Conservation (phyloP, 1,140 invertebrate species). For the Bombus haemorrhoidalis region DNA sequence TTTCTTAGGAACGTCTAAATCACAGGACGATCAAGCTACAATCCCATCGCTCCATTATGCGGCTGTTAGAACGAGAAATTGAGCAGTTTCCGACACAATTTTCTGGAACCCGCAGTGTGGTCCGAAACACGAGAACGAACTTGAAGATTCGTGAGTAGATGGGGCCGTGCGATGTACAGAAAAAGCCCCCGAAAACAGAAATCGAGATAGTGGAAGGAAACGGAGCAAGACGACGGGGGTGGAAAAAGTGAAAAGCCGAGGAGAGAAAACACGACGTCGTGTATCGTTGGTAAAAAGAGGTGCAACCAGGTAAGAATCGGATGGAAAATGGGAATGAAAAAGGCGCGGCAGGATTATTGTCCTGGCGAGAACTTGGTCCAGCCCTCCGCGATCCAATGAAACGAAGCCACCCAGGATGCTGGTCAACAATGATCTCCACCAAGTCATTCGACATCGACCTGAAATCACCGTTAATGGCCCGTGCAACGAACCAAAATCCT, state of each 20-base stretch:
- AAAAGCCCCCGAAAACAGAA: conserved; percentile 1
- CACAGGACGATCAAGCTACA: background rate
- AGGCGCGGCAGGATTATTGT: conserved; percentile 36
- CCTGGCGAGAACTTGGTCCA: conserved; percentile 26
- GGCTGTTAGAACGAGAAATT: conserved; percentile 64
- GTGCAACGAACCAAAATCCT: conserved; percentile 28
- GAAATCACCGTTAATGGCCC: conserved; percentile 49
- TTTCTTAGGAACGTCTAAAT: conserved; percentile 55
- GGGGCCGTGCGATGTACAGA: conserved; percentile 29
- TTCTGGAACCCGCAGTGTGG: conserved; percentile 52
- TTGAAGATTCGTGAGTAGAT: conserved; percentile 37
- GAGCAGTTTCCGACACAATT: conserved; percentile 57
- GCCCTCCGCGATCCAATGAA: conserved; percentile 30
- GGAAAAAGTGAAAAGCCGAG: conserved; percentile 10
- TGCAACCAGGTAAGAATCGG: conserved; percentile 36
- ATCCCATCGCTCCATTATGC: conserved; percentile 56
- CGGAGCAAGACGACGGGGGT: background rate
- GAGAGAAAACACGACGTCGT: conserved; percentile 40
- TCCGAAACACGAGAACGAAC: conserved; percentile 40
- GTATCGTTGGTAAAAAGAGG: conserved; percentile 42
- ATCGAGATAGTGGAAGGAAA: background rate
- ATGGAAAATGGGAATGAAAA: conserved; percentile 6
- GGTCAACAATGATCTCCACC: conserved; percentile 54
- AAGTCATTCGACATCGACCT: conserved; percentile 42
- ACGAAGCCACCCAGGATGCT: conserved; percentile 58